phyloP scores from a whole-genome alignment of 2,888 invertebrate genomes.

The Oscheius sp. region DNA sequence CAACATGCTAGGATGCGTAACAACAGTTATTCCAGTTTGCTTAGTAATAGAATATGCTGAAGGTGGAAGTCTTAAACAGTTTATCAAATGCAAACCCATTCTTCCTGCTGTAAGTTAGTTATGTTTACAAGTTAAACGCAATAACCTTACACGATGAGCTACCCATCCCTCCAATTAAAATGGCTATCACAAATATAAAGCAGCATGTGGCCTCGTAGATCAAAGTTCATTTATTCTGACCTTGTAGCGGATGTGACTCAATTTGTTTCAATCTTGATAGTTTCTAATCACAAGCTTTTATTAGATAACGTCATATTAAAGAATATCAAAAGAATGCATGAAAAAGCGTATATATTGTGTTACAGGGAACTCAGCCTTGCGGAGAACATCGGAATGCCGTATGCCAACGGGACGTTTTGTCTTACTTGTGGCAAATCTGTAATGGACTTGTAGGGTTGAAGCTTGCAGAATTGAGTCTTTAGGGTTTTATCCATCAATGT shows the following conservation, averaged over 20 bases:
- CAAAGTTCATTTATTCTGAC: too few species aligned
- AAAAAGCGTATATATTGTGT: too few species aligned
- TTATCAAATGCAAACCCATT: constrained; percentile 13
- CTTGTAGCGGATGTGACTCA: too few species aligned
- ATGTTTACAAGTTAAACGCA: too few species aligned
- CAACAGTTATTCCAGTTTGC: constrained; percentile 15
- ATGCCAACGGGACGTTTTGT: constrained; percentile 20
- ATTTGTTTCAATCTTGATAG: too few species aligned
- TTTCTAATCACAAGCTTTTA: too few species aligned
- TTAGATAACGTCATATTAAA: too few species aligned
- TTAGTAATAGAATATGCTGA: constrained; percentile 21
- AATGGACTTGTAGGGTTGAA: constrained; percentile 16
- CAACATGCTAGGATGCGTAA: constrained; percentile 28
- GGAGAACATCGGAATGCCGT: neutral
- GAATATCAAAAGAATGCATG: too few species aligned
- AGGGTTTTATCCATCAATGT: constrained; percentile 15
- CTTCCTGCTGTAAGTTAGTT: constrained; percentile 1
- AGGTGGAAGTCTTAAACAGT: constrained; percentile 17
- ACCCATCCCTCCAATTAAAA: too few species aligned
- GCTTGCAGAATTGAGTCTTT: neutral
- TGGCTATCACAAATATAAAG: too few species aligned
- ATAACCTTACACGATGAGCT: too few species aligned
- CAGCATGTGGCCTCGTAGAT: too few species aligned
- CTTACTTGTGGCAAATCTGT: constrained; percentile 27
- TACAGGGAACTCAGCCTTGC: constrained; percentile 9